Base-by-base conservation (phyloP, 2,888 invertebrate species). In the Euclidia mi region DNA sequence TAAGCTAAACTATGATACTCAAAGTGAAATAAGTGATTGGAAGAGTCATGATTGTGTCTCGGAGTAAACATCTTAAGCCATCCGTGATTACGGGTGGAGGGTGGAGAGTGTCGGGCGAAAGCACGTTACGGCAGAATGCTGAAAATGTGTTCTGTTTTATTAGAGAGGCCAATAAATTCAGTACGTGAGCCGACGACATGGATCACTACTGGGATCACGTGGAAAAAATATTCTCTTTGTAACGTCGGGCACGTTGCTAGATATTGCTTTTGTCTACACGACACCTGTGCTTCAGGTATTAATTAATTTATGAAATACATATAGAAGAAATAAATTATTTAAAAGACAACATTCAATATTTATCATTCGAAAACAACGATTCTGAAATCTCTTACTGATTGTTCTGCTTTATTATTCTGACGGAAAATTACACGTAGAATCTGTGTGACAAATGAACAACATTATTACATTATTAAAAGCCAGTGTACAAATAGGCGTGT, bases 61-160 rank as follows among this genome's bases (percentile, higher is more conserved):
- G 56, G 40, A 70, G 71, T 77, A 78, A 81, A 81, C 77, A 81
- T 71, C 71, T 73, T 68, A 72, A 69, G 71, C 75, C 57, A 53
- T 64, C 58, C 69, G 76, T 82, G 81, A 81, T 82, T 79, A 81
- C 77, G 53, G 60, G 25, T 76, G 47, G 57, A 11, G 43, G 57
- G 44, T 44, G 53, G 45, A 14, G 17, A 29, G 37, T 28, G 31
- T 1, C 11, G 15, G 55, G 67, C 52, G 69, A 61, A n/a, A 55
- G 66, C 78, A 75, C 79, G 81, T 78, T 77, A 82, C 78, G 78
- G 56, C 74, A 76, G 82, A 88, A 90, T 90, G 90, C 87, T 89
- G 84, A 88, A 87, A 88, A 87, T 89, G 88, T 90, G 89, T 91
- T 88, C 87, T 88, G 87, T 88, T 90, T 90, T 91, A 92, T 91